phyloP scores from a whole-genome alignment of 2,888 invertebrate species.

The Balanococcus diminutus region DNA sequence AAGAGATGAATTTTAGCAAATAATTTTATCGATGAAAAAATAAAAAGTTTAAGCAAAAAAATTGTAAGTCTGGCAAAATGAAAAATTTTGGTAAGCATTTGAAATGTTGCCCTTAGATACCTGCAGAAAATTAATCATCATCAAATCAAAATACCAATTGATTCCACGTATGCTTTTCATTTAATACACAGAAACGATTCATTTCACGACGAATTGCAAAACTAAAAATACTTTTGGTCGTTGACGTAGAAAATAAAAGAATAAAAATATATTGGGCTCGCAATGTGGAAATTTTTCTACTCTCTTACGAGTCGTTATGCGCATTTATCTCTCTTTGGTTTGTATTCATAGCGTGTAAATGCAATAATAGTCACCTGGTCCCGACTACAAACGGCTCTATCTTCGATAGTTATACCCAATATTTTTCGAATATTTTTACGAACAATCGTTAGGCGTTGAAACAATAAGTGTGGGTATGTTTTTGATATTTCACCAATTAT shows the following conservation, averaged over 20 bases:
- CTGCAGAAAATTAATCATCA: neutral
- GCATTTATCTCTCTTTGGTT: slow-evolving; percentile 37
- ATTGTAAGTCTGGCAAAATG: too few relatives aligned
- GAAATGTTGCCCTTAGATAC: too few relatives aligned
- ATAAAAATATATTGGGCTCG: slow-evolving; percentile 6
- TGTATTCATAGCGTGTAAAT: slow-evolving; percentile 51
- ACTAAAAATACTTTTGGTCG: neutral
- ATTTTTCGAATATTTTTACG: neutral
- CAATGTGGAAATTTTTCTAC: slow-evolving; percentile 34
- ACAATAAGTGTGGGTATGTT: neutral
- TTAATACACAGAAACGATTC: neutral
- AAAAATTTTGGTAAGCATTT: too few relatives aligned
- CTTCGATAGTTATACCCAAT: slow-evolving; percentile 46
- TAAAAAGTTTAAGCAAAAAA: too few relatives aligned
- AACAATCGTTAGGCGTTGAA: neutral
- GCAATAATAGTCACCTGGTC: slow-evolving; percentile 51
- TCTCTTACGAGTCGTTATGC: slow-evolving; percentile 29
- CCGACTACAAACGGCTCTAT: slow-evolving; percentile 49
- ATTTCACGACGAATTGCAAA: neutral
- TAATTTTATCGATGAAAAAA: too few relatives aligned
- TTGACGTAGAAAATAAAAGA: slow-evolving; percentile 1
- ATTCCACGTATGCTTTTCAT: neutral
- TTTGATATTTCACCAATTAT: neutral
- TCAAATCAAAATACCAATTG: too few relatives aligned
- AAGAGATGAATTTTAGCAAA: too few relatives aligned